Base-by-base conservation (phyloP, 2,888 invertebrate species). In the Synergus itoensis region DNA sequence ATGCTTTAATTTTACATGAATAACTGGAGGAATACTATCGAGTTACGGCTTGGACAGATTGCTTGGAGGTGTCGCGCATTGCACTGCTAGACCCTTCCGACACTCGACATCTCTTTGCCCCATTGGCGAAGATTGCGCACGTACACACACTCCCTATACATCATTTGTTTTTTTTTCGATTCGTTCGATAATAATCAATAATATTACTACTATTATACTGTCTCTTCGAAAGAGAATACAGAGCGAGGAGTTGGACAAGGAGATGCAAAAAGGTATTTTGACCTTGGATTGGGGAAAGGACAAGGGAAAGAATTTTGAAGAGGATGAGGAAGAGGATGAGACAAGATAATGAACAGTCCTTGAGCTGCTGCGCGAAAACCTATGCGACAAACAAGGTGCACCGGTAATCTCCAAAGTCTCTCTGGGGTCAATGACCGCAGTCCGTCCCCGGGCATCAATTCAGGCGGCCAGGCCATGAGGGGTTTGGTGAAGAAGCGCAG, bases 21-120 rank as follows among this genome's bases (percentile, higher is more conserved):
- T 88, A 90, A 89, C 85, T 90, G 88, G 86, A 89, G 89, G 88
- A 90, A 91, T 91, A 91, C 90, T 91, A 91, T 88, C 89, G 88
- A 89, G 89, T 90, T 90, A 91, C 88, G 88, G 89, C 86, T 89
- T 91, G 91, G 91, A 91, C 91, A 91, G 91, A 91, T 92, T 91
- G 87, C 87, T 89, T 88, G 87, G 88, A 87, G 87, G 85, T 84
- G 86, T 86, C 84, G 84, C 82, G 79, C 83, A 85, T 87, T 85
- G 87, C 86, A 84, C 84, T 86, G 84, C 81, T 79, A 79, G 81
- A 82, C 80, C 85, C 82, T 82, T 85, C 80, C 82, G 82, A 82
- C 85, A 84, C 86, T 77, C 45, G 67, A 60, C 78, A 79, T 79
- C 78, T 79, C 21, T 63, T 69, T 67, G 65, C 67, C 67, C 21